phyloP scores from a whole-genome alignment of 92 coral and sea anemone species.

The Siderastrea siderea region DNA sequence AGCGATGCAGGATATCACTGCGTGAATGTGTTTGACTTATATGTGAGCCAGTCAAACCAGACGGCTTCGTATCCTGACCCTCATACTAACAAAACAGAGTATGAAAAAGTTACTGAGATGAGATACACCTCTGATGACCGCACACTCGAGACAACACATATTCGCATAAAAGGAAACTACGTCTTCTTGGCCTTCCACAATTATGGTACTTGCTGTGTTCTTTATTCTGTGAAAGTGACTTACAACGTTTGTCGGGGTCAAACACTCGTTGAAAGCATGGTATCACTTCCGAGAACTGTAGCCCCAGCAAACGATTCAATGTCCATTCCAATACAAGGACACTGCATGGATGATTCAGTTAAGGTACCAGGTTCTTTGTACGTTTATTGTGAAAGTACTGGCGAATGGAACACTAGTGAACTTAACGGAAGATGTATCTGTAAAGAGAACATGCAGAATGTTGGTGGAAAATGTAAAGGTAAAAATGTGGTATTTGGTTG shows the following conservation, averaged over 20 bases:
- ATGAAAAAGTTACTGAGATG: too few relatives aligned
- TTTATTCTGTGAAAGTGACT: constrained; percentile 57
- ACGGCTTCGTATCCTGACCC: constrained; percentile 51
- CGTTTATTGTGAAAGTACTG: constrained; percentile 78
- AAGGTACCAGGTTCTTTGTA: constrained; percentile 7
- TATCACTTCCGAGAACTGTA: constrained; percentile 59
- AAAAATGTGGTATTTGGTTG: too few relatives aligned
- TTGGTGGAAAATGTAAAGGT: constrained; percentile 12
- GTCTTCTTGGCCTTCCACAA: constrained; percentile 70
- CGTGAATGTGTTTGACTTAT: constrained; percentile 48
- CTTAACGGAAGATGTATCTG: constrained; percentile 74
- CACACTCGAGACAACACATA: too few relatives aligned
- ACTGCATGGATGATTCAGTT: constrained; percentile 48
- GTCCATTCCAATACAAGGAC: constrained; percentile 60
- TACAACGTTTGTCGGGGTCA: constrained; percentile 71
- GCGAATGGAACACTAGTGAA: constrained; percentile 73
- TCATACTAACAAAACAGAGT: too few relatives aligned
- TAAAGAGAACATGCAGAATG: constrained; percentile 56
- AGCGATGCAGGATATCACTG: constrained; percentile 45
- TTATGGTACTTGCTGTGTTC: constrained; percentile 70
- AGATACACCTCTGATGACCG: too few relatives aligned
- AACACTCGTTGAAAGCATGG: constrained; percentile 11
- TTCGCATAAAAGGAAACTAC: constrained; percentile 7
- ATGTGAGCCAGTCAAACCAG: constrained; percentile 56
- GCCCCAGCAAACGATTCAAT: constrained; percentile 52